Base-by-base conservation (phyloP, 2,113 vertebrate species). In the Caranx melampygus region DNA sequence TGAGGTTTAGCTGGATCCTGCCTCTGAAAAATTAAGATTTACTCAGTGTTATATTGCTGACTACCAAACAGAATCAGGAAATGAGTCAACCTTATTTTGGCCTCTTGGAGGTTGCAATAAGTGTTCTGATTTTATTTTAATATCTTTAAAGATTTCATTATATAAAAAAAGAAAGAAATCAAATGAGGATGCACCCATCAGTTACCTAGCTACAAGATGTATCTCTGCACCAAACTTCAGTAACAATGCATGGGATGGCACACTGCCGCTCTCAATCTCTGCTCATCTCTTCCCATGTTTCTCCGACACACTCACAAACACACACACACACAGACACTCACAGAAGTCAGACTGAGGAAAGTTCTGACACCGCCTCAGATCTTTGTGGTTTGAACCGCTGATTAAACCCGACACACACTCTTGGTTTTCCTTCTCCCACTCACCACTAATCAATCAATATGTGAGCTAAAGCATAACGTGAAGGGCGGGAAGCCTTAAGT, bases 401-500 rank as follows among this genome's bases (percentile, higher is more conserved):
- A 92, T 91, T 88, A 82, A 89, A 69, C 18, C 74, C 69, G 89
- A 88, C 88, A 85, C 68, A 72, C 63, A 76, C 78, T 75, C 80
- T 37, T 6, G 42, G 58, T 72, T 78, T 75, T 76, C 45, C 47
- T 72, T 73, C 78, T 52, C 31, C 15, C 59, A n/a, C 75, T 79
- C 75, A 80, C 78, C 54, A 18, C 77, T 85, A 89, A 85, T 90
- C 86, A 86, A 90, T 89, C 90, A 84, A 60, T 78, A 73, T 47
- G 75, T 65, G 86, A 87, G 72, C 31, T 47, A 77, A 75, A 44
- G 85, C 78, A 7, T 68, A 47, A 70, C 44, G 33, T 69, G 65
- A 81, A 87, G 82, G 72, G 73, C 79, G 55, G 85, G 73, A 91
- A 91, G 85, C 75, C 86, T 83, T 73, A 78, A 86, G 87, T 93